Evolutionary conservation across 2,113 vertebrate species (phyloP), one percentile per base, ranked within the genome.

Genomic region (Grallaria varia): DNA sequence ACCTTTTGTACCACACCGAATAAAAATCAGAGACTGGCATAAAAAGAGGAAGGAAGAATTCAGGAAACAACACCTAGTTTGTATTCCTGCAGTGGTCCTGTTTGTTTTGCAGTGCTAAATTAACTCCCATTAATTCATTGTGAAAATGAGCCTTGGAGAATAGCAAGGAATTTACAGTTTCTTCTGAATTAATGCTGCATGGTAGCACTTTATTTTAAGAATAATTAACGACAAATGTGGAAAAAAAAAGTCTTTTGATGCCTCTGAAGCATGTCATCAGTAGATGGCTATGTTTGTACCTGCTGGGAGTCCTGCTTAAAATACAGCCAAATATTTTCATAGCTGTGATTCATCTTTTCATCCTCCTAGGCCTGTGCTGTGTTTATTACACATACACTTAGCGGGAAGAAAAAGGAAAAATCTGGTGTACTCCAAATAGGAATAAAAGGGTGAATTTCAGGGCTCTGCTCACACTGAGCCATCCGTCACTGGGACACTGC

Each of bases 121-220:
- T 95, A 97, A 89, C 85, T 95, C 79, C 94, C 79, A 94, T 97
- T 97, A 97, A 98, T 97, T 98, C 94, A 88, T 62, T 87, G 95
- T 84, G 95, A 95, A 97, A 97, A 97, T 92, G 96, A 97, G 90
- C 91, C 91, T 96, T 83, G 59, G 95, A 95, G 68, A 97, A 94
- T 75, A 94, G 88, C 77, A 87, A 74, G 45, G 87, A 96, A 96
- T 95, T 97, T 95, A 72, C 40, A 90, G 75, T 92, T 95, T 95
- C 90, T 97, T 66, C 89, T 89, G 94, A 97, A 95, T 96, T 96
- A 96, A 97, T 88, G 89, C 66, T 56, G 69, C 27, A 9, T 56
- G 75, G 87, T 92, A 73, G 58, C 89, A 74, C 39, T 87, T 96
- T 88, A 96, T 97, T 97, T 97, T 91, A 90, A 94, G 90, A 94